Evolutionary conservation across 2,888 invertebrate genomes (phyloP), one percentile per base, ranked within the genome.

Genomic region (Vannuccia rotundouncinata): DNA sequence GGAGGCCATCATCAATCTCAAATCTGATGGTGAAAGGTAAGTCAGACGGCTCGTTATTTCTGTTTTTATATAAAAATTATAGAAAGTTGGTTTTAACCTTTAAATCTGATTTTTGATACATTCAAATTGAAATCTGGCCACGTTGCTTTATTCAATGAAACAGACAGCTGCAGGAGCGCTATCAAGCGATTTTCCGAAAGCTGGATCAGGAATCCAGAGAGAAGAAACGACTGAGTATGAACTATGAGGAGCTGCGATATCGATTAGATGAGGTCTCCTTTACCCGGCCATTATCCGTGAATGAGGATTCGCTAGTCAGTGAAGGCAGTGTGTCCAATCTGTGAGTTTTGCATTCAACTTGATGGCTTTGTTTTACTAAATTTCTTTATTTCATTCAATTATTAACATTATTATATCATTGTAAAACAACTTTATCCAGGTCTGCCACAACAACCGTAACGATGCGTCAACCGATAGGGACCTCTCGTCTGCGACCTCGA

Each of bases 171-270:
- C 88, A 91, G 13, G 90, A 90, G 79, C 92, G 94, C 85, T 92
- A 93, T 85, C 91, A 93, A 82, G 90, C 91, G 76, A 89, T 95
- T 80, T 85, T 87, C 84, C 84, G 85, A 31, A 85, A 85, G 80
- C 92, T 92, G 81, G 92, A 92, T 75, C 91, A 93, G 80, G 93
- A 94, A 86, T 90, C 91, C 0, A 92, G 93, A 85, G 92, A 93
- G 83, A 93, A 93, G 84, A 91, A 92, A 82, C 90, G 94, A 0
- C 88, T 94, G 75, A 91, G 91, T 0, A 92, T 93, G 85, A 91
- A 93, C 85, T 95, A 94, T 86, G 95, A 95, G 88, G 94, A 95
- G 88, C 90, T 95, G 0, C 91, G 93, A 84, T 95, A 94, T 91
- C 93, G 93, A 85, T 90, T 95, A 81, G 78, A 78, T 27, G 59